Percentiles rank a stretch among this genome's conserved stretches.
phyloP scores from a whole-genome alignment of 2,797 vertebrate species.

The Mareca penelope region DNA sequence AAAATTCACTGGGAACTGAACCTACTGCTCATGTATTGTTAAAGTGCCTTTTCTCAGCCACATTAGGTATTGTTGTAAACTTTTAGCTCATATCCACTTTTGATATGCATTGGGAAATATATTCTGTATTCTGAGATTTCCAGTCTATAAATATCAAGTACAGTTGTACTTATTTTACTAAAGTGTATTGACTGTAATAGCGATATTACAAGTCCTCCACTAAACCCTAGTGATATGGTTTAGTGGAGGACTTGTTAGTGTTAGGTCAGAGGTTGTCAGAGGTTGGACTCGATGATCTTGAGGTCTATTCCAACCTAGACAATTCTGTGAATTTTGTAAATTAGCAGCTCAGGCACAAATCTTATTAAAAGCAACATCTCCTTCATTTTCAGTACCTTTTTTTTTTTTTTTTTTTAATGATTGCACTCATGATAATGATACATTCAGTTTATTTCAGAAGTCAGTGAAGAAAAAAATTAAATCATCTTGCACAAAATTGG shows the following conservation, averaged over 20 bases:
- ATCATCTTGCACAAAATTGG: neutral
- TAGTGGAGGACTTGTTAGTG: no score
- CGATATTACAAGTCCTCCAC: no score
- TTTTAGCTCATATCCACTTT: neutral
- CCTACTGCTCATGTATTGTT: neutral
- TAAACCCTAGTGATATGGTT: no score
- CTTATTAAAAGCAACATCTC: constrained; percentile 54
- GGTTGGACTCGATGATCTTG: no score
- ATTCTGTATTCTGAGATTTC: neutral
- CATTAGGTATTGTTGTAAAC: neutral
- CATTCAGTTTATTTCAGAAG: neutral
- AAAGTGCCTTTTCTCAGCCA: neutral
- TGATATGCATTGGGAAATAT: neutral
- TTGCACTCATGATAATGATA: neutral
- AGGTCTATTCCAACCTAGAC: no score
- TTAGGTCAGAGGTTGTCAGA: no score
- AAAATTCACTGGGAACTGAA: neutral
- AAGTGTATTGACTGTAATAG: neutral
- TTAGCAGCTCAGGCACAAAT: neutral
- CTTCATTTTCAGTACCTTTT: constrained; percentile 20
- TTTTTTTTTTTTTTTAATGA: neutral
- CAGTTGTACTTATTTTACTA: neutral
- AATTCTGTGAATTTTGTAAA: neutral
- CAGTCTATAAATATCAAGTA: neutral
- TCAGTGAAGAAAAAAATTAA: neutral